Base-by-base conservation (phyloP, 2,888 invertebrate genomes). In the Prenolepis imparis region DNA sequence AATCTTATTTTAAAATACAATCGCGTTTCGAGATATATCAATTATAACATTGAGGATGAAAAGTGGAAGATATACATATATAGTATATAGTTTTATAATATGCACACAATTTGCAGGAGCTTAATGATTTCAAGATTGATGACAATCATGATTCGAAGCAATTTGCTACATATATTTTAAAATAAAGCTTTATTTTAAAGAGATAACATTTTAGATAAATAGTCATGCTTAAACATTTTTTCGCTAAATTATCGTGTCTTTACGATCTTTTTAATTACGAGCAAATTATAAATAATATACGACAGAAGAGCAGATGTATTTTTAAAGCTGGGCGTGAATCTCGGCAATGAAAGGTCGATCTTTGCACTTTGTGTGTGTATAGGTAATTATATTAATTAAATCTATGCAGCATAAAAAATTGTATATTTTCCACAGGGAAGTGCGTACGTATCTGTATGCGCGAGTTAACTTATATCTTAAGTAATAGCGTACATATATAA, bases 301-400 rank as follows among this genome's bases (percentile, higher is more conserved):
- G 18, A 36, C 36, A 36, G 36, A 36, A 36, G 32, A 36, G 6
- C 48, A 1, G 18, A 4, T 5, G 48, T 74, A 63, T 75, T 64
- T 64, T 61, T 41, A 28, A 52, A 5, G 4, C 18, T 66, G 28
- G 39, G 3, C 8, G 5, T 48, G 32, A 61, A 12, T 2, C 18
- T 75, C 15, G 44, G 24, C 8, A 15, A 66, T 74, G 44, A 36
- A 64, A 48, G 44, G 0, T 64, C 64, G 44, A 52, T 24, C 32
- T 66, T 75, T 44, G 12, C 24, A 41, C 5, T 11, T 52, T 55
- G 18, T 44, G 41, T 32, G 28, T 36, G 18, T 75, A 48, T 3
- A 24, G n/a, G 41, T 36, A 48, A 66, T 66, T 74, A 66, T 3
- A 75, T 75, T 36, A 75, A 66, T 66, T 66, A 32, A 75, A 52